A percentile compares a stretch with the other conserved stretches of the same genome.
Conservation (phyloP, 2,888 invertebrate species). For the Phrixothrix hirtus region DNA sequence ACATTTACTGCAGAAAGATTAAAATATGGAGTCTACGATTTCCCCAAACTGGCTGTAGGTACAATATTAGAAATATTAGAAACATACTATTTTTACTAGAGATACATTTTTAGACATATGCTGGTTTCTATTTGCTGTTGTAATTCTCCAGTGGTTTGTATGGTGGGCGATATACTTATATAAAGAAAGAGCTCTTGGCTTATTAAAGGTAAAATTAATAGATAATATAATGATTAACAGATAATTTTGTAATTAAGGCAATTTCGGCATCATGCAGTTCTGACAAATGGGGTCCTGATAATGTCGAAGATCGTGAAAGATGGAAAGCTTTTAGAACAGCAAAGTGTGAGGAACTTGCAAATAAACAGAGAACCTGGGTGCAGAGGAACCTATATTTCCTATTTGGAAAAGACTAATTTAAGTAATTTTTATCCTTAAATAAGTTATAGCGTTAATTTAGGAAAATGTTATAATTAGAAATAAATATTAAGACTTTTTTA, state of each 20-base stretch:
- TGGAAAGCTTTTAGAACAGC: conserved; percentile 36
- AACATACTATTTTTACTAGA: no score
- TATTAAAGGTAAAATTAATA: conserved; percentile 6
- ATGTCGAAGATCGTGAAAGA: conserved; percentile 24
- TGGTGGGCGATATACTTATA: conserved; percentile 54
- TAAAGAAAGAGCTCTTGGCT: not conserved
- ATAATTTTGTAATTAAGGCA: no score
- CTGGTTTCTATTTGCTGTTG: conserved; percentile 58
- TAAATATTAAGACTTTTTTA: no score
- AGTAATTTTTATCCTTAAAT: no score
- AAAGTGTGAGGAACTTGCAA: no score
- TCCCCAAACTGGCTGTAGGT: conserved; percentile 68
- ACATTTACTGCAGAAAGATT: conserved; percentile 64
- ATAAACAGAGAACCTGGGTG: no score
- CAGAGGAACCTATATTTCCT: no score
- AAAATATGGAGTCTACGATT: conserved; percentile 62
- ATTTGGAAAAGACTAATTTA: no score
- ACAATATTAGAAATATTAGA: no score
- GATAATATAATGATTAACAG: no score
- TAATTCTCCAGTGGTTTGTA: conserved; percentile 57
- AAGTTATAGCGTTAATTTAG: no score
- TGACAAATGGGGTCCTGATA: conserved; percentile 34
- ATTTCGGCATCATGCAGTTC: conserved; percentile 19
- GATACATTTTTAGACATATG: conserved; percentile 59
- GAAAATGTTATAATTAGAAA: no score